These are phyloP conservation scores for Acanthiza pusilla DNA, from an alignment of 2,797 vertebrate species.

Conservation along the genomic window DNA sequence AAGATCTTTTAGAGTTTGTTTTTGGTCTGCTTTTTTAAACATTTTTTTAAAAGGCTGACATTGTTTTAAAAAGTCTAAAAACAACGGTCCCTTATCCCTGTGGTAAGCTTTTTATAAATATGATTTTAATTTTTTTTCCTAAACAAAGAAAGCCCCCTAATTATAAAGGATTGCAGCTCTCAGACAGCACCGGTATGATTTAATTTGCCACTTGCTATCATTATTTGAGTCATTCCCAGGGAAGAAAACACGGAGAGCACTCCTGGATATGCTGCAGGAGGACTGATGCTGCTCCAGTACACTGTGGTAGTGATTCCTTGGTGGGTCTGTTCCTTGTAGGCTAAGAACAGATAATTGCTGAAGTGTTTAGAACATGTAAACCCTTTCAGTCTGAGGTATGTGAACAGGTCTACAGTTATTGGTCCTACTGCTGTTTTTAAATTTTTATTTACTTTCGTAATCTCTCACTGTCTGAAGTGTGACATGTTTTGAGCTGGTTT, in stretches of 20 bases:
- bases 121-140: background rate
- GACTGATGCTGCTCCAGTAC: background rate
- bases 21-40: background rate
- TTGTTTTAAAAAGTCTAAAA: background rate
- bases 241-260: background rate
- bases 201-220: constrained; percentile 45
- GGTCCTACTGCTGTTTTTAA: background rate
- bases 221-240: constrained; percentile 39
- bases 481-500: background rate
- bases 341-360: background rate
- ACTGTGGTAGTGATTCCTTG: background rate
- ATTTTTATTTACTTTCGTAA: background rate
- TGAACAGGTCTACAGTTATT: background rate
- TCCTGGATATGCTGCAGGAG: background rate
- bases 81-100: background rate
- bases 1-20: background rate
- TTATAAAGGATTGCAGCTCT: constrained; percentile 48
- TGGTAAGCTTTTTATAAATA: constrained; percentile 14
- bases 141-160: background rate
- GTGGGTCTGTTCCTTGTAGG: background rate
- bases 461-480: background rate
- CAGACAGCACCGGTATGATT: constrained; percentile 24
- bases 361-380: background rate
- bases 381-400: background rate
- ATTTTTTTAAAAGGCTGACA: background rate